A percentile compares a stretch with the other conserved stretches of the same genome.
Evolutionary conservation across 2,113 vertebrate genomes (phyloP).

Genomic region (Anguilla japonica): DNA sequence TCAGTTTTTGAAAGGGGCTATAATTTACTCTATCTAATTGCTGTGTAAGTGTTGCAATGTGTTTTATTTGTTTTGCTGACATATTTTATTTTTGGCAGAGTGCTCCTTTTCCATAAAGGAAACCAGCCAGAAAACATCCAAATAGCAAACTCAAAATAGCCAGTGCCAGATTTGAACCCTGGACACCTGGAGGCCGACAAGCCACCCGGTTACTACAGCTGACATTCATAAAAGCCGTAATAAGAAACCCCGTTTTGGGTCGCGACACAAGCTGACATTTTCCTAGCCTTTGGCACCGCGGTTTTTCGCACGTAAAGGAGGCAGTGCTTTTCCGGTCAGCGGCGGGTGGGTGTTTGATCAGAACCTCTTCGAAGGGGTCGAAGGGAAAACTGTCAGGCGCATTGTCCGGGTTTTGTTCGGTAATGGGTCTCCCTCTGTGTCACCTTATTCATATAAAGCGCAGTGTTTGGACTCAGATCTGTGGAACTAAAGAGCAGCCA

Average conservation of each 20-base stretch:
- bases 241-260: background rate
- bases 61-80: background rate
- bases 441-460: slow-evolving; percentile 13
- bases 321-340: background rate
- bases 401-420: background rate
- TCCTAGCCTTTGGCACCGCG: background rate
- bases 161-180: background rate
- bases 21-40: no score
- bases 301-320: background rate
- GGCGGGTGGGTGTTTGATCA: slow-evolving; percentile 10
- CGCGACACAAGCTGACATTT: background rate
- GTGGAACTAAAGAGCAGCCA: background rate
- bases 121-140: background rate
- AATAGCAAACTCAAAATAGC: background rate
- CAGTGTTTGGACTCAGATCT: background rate
- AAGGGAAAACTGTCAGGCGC: background rate
- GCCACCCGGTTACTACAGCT: background rate
- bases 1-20: no score
- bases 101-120: background rate
- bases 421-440: background rate
- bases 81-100: no score
- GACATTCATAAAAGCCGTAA: slow-evolving; percentile 18
- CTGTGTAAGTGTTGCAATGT: background rate
- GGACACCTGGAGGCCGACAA: background rate
- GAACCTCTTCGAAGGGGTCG: background rate